Evolutionary conservation across 92 coral and sea anemone genomes (phyloP).

Genomic region (Palythoa heliodiscus): DNA sequence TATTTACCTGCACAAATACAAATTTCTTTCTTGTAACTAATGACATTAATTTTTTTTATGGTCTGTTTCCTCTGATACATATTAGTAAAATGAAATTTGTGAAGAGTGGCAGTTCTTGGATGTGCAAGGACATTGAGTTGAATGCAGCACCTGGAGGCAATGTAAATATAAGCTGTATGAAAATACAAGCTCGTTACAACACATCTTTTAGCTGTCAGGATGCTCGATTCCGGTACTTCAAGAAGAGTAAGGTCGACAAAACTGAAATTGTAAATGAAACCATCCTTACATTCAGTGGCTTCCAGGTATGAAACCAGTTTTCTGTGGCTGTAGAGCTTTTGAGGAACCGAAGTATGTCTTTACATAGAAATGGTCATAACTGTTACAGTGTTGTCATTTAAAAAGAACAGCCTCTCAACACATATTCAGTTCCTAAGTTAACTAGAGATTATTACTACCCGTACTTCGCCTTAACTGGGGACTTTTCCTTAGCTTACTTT

Average conservation of each 20-base stretch:
- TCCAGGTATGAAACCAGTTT: constrained; percentile 62
- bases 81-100: background rate
- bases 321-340: background rate
- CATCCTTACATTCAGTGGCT: constrained; percentile 41
- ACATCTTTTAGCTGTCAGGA: constrained; percentile 54
- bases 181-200: constrained; percentile 38
- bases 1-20: no score
- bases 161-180: constrained; percentile 27
- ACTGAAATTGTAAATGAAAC: background rate
- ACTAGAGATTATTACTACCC: no score
- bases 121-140: constrained; percentile 11
- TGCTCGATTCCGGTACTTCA: background rate
- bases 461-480: no score
- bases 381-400: no score
- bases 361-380: background rate
- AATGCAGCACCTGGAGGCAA: background rate
- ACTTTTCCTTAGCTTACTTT: no score
- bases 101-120: constrained; percentile 1
- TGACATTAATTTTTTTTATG: no score
- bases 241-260: no score
- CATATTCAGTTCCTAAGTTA: no score
- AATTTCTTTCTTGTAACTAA: no score
- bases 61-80: background rate
- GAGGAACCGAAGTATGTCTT: no score
- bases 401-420: no score